Percentiles rank a stretch among this genome's conserved stretches.
Evolutionary conservation across 2,888 invertebrate genomes (phyloP).

Genomic region (Calameuta idolon): DNA sequence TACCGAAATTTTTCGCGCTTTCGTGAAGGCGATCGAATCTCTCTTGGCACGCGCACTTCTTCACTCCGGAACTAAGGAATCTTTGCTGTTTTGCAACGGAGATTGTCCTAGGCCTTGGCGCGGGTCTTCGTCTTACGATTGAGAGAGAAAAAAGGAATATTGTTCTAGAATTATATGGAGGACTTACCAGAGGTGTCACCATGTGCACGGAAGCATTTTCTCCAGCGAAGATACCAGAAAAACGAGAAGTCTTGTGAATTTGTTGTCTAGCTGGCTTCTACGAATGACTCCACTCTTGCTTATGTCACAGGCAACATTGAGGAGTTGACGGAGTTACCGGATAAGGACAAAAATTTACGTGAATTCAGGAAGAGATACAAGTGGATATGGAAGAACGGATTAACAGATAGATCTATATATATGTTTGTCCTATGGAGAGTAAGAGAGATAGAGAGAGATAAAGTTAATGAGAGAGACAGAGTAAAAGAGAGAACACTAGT

Average conservation of each 20-base stretch:
- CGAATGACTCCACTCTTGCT: neutral
- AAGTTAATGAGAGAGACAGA: neutral
- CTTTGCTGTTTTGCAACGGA: neutral
- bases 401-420: neutral
- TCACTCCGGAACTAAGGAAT: neutral
- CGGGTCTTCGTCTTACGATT: neutral
- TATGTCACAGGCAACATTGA: neutral
- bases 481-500: constrained; percentile 2
- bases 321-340: neutral
- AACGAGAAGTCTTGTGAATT: neutral
- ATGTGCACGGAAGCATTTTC: constrained; percentile 55
- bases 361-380: neutral
- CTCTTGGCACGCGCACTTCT: neutral
- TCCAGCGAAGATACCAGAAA: neutral
- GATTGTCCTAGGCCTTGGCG: neutral
- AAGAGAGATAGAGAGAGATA: neutral
- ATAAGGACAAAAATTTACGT: neutral
- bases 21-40: neutral
- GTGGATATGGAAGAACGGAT: neutral
- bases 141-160: neutral
- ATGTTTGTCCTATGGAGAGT: neutral
- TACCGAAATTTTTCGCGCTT: constrained; percentile 5
- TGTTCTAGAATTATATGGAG: neutral
- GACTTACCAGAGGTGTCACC: constrained; percentile 58
- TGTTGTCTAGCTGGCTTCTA: neutral